Base-by-base conservation (phyloP, 2,888 invertebrate species). In the Lordiphosa andalusiaca region DNA sequence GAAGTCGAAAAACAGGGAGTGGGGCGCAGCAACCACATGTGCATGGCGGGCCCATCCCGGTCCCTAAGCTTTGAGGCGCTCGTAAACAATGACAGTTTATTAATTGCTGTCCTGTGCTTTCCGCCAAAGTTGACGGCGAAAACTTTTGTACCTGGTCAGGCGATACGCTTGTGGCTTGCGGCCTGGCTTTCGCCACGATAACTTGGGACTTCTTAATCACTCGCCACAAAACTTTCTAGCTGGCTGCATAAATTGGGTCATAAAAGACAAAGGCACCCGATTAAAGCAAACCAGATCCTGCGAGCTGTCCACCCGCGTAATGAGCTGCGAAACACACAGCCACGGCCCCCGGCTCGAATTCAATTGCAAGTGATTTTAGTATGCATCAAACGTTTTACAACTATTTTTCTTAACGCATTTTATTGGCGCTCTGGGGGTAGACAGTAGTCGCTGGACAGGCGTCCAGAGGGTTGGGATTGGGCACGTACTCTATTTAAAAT, bases 381-480 rank as follows among this genome's bases (percentile, higher is more conserved):
- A 85, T 86, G 76, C 86, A 86, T 76, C 78, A 73, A 76, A 64
- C 85, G 85, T 86, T 83, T 81, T 81, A 76, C 74, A 83, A 83
- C 86, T 81, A 86, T 86, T 86, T 84, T 86, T 86, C 85, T 84
- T 85, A 73, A 69, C 72, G 74, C 74, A 67, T 82, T 77, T 84
- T 85, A 80, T 82, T 73, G 53, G 67, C 69, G 84, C 82, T 72
- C 51, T 60, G 81, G 85, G 80, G 58, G 40, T 37, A 35, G 33
- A 16, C 12, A 9, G n/a, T 16, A 38, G 56, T 12, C 51, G 25
- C 40, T 41, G 66, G 41, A 55, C 39, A 41, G 50, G 36, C 41
- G 23, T 44, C 33, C 3, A n/a, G 10, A 10, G 23, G 21, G 41
- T 33, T 30, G 13, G 38, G 23, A 23, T 37, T 12, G 33, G 69